Evolutionary conservation across 2,113 vertebrate species (phyloP), one percentile per base, ranked within the genome.

Genomic region (Rhynchopsitta pachyrhyncha): DNA sequence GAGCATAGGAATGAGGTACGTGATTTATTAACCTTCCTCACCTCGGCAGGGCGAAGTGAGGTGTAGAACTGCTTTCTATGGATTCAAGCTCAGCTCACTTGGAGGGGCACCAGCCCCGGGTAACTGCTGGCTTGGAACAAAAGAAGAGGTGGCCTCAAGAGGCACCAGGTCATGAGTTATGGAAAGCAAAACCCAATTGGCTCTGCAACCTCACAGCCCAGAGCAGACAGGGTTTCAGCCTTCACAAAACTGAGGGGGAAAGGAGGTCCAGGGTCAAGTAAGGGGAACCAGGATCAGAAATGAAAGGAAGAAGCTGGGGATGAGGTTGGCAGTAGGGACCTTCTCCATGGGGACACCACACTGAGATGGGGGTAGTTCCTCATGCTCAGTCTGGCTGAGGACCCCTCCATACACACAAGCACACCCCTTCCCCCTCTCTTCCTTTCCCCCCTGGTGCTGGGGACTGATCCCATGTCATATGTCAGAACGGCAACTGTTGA

Each of bases 291-390:
- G 44, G 68, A 35, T 28, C 1, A 23, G 80, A 66, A 12, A 75
- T 13, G 10, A 31, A 66, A 57, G 15, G 44, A 27, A 52, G 14
- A 37, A 63, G 28, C 1, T 7, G 12, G 6, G 29, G 46, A n/a
- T 5, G 28, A 33, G 22, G 24, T 11, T 44, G 46, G 44, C 16
- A 44, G 23, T 4, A 8, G 37, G 24, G 35, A 75, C 55, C 39
- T 76, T 16, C 59, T 86, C 49, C 4, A 0, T 5, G 5, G 52
- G 66, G 29, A 73, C 17, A 50, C 28, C n/a, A 1, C 0, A 0
- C 10, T 1, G 9, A 73, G n/a, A 17, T 69, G 14, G 2, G 3
- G 10, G 22, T 7, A 27, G 55, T 14, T 82, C 74, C 46, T 5
- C 0, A 0, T 28, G 24, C 31, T 59, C 20, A 8, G 31, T 17